Evolutionary conservation across 2,113 vertebrate genomes (phyloP).

Genomic region (Galbula dea): DNA sequence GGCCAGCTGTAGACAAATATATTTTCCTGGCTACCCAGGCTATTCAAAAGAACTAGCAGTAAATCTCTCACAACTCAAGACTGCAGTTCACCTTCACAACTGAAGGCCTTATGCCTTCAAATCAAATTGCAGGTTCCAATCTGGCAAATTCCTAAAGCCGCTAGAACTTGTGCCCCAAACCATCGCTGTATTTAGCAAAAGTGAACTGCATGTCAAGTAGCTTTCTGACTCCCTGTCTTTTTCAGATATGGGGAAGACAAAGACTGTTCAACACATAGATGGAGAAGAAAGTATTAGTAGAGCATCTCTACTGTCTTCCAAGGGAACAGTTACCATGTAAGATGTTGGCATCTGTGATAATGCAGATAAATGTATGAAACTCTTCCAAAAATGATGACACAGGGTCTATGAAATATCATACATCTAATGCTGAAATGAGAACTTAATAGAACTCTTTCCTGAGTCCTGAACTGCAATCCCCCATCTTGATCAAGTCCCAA

Average conservation of each 20-base stretch:
- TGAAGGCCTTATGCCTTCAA: not conserved
- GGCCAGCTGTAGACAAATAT: slow-evolving; percentile 27
- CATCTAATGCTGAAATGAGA: not conserved
- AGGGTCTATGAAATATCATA: not conserved
- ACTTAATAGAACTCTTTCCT: not conserved
- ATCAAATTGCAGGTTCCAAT: not conserved
- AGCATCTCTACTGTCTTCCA: not conserved
- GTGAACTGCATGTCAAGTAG: not conserved
- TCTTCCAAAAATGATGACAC: not conserved
- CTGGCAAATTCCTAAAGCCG: not conserved
- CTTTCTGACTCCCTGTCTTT: not conserved
- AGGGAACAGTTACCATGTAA: not conserved
- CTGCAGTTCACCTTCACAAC: not conserved
- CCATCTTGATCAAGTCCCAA: not conserved
- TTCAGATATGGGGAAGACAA: not conserved
- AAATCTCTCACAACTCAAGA: not conserved
- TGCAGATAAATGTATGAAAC: not conserved
- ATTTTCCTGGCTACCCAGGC: slow-evolving; percentile 6
- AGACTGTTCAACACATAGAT: accelerated
- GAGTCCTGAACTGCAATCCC: not conserved
- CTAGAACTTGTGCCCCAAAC: not conserved
- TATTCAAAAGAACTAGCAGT: slow-evolving; percentile 9
- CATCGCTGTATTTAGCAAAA: not conserved
- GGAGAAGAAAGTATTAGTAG: not conserved
- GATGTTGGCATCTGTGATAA: not conserved